These are phyloP conservation scores for Crax fasciolata DNA, from an alignment of 2,797 vertebrate species.

Conservation along the genomic window DNA sequence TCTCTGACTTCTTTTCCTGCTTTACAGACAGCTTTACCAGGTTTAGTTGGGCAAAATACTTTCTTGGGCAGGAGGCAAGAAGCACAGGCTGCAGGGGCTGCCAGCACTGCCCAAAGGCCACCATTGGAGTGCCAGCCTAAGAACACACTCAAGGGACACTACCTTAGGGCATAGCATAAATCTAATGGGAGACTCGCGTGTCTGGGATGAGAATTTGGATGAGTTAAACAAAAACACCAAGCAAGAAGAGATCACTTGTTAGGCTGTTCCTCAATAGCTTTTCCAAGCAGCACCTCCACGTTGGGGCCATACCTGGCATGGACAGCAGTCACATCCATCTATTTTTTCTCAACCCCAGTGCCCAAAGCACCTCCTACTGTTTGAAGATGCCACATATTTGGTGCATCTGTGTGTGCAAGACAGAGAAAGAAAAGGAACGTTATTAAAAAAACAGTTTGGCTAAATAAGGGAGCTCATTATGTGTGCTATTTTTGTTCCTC, in stretches of 20 bases:
- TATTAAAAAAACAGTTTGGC: conserved; percentile 71
- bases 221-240: neutral
- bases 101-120: neutral
- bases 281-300: neutral
- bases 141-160: fast-evolving
- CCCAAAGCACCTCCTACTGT: neutral
- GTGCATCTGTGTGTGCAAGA: neutral
- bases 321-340: neutral
- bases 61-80: neutral
- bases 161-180: fast-evolving
- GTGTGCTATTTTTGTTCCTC: conserved; percentile 79
- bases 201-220: neutral
- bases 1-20: neutral
- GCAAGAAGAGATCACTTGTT: neutral
- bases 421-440: neutral
- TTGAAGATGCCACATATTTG: neutral
- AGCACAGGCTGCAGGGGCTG: neutral
- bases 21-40: neutral
- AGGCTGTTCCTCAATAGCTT: neutral
- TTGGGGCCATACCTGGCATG: neutral
- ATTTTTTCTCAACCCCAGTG: neutral
- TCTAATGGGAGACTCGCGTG: neutral
- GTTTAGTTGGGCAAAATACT: neutral
- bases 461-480: conserved; percentile 82
- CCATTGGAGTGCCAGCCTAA: neutral